Evolutionary conservation across 2,797 vertebrate genomes (phyloP), one percentile per base, ranked within the genome.

Genomic region (Paramormyrops hopkinsi): DNA sequence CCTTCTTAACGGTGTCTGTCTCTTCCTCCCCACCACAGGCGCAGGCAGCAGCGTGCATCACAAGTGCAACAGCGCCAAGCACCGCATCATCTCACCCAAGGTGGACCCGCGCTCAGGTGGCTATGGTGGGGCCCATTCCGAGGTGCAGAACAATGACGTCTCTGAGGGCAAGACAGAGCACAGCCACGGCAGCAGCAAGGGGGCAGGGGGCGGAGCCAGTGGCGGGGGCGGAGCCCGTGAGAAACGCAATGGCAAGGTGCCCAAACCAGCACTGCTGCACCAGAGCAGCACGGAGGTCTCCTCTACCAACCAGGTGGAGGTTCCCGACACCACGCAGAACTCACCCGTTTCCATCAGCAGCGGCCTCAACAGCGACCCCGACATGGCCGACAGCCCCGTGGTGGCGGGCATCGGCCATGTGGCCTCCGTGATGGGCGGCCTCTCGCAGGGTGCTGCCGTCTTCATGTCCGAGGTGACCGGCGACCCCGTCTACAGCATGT

Each of bases 51-150:
- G 98, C 59, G 97, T 97, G 93, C 99, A 99, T 94, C 99, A 99
- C 96, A 99, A 99, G 96, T 99, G 99, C 95, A 99, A 99, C 97
- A 99, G 98, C 95, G 98, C 98, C 97, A 99, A 99, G 95, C 99
- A 99, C 91, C 98, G 99, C 91, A 99, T 99, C 95, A 99, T 99
- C 95, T 99, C 99, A 79, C 99, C 99, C 51, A 99, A 99, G 95
- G 97, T 99, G 90, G 99, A 99, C 91, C 97, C 98, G 14, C 96
- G 98, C 94, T 96, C 97, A 0, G 98, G 97, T n/a, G 94, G 97
- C 88, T 97, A 97, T 93, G 93, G 97, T 93, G 97, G 97, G 89
- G 91, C 96, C 92, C 98, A 99, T 94, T 96, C 98, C 0, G 99
- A 99, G 95, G 97, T 99, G 73, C 99, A 99, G 93, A 99, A 99